Conservation (phyloP, 2,888 invertebrate species). For the Harpalus rufipes region DNA sequence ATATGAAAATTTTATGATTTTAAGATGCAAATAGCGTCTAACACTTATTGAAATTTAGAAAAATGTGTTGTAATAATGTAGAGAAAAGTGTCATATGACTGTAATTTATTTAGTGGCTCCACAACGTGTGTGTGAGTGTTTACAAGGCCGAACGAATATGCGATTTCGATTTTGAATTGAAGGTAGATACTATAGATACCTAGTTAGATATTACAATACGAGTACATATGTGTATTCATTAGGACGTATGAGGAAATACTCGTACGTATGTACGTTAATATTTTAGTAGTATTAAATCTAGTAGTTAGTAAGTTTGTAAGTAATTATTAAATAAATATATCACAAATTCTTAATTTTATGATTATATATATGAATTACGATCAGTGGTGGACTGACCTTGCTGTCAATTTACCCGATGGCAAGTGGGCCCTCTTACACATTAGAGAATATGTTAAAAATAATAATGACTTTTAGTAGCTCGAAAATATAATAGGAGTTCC, state of each 20-base stretch:
- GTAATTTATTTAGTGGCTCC: slow-evolving; percentile 32
- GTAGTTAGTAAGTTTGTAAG: too few species aligned
- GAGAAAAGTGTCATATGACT: slow-evolving; percentile 46
- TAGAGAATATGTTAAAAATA: too few species aligned
- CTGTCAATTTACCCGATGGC: too few species aligned
- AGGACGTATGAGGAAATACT: slow-evolving; percentile 2
- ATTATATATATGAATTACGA: too few species aligned
- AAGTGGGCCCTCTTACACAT: too few species aligned
- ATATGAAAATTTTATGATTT: slow-evolving; percentile 52
- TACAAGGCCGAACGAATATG: slow-evolving; percentile 40
- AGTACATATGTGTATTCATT: neutral
- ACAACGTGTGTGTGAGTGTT: slow-evolving; percentile 18
- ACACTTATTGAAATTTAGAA: slow-evolving; percentile 43
- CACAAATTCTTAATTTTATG: too few species aligned
- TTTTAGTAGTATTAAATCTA: neutral
- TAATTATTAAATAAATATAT: too few species aligned
- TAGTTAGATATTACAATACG: neutral
- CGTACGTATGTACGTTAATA: neutral
- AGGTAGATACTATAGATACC: slow-evolving; percentile 12
- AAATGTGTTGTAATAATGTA: slow-evolving; percentile 35
- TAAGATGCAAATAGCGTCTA: slow-evolving; percentile 5
- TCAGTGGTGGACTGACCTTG: too few species aligned
- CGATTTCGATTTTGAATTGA: slow-evolving; percentile 46
- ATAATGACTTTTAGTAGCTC: too few species aligned
- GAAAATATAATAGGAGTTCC: too few species aligned